A percentile compares a stretch with the other conserved stretches of the same genome.
These are phyloP conservation scores for Hypolimnas misippus DNA, from an alignment of 2,888 invertebrate species.

Conservation along the genomic window DNA sequence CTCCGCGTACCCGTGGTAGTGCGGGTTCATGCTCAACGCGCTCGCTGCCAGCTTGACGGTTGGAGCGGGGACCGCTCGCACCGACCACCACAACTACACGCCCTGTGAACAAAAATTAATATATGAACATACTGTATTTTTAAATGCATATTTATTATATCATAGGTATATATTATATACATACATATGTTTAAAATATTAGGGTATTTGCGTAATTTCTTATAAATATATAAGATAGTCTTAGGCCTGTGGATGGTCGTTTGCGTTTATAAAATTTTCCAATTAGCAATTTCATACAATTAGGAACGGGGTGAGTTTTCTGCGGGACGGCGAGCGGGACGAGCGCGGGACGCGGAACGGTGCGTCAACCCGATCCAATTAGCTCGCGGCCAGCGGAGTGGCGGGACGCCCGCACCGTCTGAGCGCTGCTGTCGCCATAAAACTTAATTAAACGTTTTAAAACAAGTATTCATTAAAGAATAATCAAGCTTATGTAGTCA, in stretches of 20 bases:
- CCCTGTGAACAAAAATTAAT: conserved; percentile 61
- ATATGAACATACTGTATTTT: conserved; percentile 24
- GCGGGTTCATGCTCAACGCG: conserved; percentile 95
- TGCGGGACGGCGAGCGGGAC: conserved; percentile 46
- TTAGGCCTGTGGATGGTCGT: conserved; percentile 71
- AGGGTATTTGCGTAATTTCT: no score
- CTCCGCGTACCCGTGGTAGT: conserved; percentile 94
- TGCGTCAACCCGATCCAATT: conserved; percentile 84
- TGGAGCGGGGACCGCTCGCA: conserved; percentile 82
- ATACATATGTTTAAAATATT: no score
- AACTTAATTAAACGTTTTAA: conserved; percentile 85
- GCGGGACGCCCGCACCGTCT: conserved; percentile 67
- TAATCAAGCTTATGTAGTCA: conserved; percentile 85
- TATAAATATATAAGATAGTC: conserved; percentile 40
- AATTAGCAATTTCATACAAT: conserved; percentile 85
- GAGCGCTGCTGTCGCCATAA: conserved; percentile 82
- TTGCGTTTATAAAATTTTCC: conserved; percentile 82
- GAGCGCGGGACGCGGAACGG: conserved; percentile 60
- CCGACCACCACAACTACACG: conserved; percentile 80
- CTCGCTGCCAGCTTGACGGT: conserved; percentile 94
- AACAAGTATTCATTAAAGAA: conserved; percentile 85
- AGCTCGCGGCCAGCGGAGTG: conserved; percentile 81
- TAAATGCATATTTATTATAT: no score
- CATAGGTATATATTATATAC: no score
- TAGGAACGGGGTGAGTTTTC: conserved; percentile 68